Evolutionary conservation across 2,888 invertebrate genomes (phyloP).

Genomic region (Hedya salicella): DNA sequence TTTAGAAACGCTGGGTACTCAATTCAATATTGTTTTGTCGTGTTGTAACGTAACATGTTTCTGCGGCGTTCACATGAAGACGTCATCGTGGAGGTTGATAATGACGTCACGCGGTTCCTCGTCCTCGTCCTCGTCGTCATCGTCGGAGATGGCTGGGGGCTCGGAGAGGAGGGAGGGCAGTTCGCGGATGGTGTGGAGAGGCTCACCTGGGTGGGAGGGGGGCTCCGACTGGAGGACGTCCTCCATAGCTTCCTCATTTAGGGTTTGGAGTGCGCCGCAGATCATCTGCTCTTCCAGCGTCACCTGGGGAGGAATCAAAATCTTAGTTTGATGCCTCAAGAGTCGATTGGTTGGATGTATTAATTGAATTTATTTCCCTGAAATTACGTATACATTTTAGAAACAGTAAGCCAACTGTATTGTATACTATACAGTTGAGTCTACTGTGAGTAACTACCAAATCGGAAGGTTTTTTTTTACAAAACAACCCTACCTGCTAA

Average conservation of each 20-base stretch:
- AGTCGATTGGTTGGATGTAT: not conserved
- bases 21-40: not conserved
- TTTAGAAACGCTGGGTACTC: too few species aligned
- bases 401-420: too few species aligned
- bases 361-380: not conserved
- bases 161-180: constrained; percentile 54
- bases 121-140: constrained; percentile 31
- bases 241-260: constrained; percentile 97
- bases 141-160: constrained; percentile 47
- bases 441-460: too few species aligned
- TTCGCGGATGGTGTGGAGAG: constrained; percentile 71
- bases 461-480: too few species aligned
- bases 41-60: not conserved
- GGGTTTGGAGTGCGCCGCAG: constrained; percentile 95
- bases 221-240: constrained; percentile 92
- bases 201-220: constrained; percentile 84
- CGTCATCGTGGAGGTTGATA: constrained; percentile 69
- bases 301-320: constrained; percentile 84
- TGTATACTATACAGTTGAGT: too few species aligned
- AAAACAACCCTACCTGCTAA: too few species aligned
- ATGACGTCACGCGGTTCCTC: constrained; percentile 61
- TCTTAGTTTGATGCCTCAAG: not conserved
- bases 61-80: constrained; percentile 59
- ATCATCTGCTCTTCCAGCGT: constrained; percentile 98
- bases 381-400: too few species aligned